Evolutionary conservation across 2,888 invertebrate genomes (phyloP).

Genomic region (Heliconius cydno): DNA sequence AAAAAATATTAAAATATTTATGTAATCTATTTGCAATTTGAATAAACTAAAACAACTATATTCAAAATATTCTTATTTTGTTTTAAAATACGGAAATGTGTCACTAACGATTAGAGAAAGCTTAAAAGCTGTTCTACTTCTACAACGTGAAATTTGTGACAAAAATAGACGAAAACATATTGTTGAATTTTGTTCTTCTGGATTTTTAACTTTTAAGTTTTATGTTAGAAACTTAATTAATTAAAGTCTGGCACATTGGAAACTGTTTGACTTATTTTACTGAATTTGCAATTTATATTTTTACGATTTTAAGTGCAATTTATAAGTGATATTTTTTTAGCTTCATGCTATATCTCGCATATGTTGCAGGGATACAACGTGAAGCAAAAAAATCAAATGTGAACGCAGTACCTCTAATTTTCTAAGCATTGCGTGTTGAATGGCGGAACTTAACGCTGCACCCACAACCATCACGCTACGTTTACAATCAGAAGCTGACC

Average conservation of each 20-base stretch:
- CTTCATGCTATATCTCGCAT: too few relatives aligned
- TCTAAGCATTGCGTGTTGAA: not conserved
- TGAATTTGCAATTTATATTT: not conserved
- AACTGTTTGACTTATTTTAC: not conserved
- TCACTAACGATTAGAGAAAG: slow-evolving; percentile 11
- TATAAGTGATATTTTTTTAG: too few relatives aligned
- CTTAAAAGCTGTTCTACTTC: slow-evolving; percentile 12
- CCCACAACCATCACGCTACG: not conserved
- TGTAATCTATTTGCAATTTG: too few relatives aligned
- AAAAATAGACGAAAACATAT: slow-evolving; percentile 11
- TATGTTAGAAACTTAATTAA: not conserved
- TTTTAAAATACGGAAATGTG: not conserved
- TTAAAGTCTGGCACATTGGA: not conserved
- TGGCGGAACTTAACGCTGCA: not conserved
- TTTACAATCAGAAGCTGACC: not conserved
- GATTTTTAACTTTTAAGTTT: not conserved
- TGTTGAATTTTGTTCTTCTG: not conserved
- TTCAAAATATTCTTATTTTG: not conserved
- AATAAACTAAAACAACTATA: too few relatives aligned
- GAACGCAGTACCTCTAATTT: too few relatives aligned
- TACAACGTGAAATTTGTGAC: slow-evolving; percentile 1
- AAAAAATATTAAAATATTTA: too few relatives aligned
- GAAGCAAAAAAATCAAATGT: too few relatives aligned
- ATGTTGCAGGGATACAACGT: too few relatives aligned
- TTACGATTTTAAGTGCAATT: too few relatives aligned